A percentile compares a stretch with the other conserved stretches of the same genome.
phyloP scores from a whole-genome alignment of 2,113 vertebrate species.

The Scatophagus argus region DNA sequence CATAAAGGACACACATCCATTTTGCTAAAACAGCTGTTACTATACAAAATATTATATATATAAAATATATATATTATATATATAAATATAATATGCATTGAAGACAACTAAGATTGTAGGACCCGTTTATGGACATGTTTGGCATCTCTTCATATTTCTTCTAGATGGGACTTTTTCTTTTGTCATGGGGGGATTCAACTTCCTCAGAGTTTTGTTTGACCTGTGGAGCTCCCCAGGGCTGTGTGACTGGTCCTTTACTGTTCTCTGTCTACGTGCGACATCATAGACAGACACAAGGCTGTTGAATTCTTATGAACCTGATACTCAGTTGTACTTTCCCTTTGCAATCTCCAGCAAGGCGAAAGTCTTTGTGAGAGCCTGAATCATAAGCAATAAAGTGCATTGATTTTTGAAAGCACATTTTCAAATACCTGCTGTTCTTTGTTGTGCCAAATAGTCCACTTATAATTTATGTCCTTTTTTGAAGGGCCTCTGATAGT shows the following conservation, averaged over 20 bases:
- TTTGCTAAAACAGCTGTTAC: too few relatives aligned
- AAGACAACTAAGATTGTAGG: not conserved
- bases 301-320: not conserved
- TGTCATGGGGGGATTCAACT: not conserved
- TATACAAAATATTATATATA: not conserved
- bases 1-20: not conserved
- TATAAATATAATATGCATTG: not conserved
- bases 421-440: not conserved
- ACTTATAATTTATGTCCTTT: not conserved
- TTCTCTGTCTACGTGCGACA: not conserved
- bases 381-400: not conserved
- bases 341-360: not conserved
- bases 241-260: not conserved
- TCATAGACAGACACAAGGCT: not conserved
- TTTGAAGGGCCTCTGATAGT: not conserved
- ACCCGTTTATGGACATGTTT: not conserved
- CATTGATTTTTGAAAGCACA: not conserved
- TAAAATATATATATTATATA: not conserved
- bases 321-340: not conserved
- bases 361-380: not conserved
- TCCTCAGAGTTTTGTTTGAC: not conserved
- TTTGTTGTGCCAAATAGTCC: not conserved
- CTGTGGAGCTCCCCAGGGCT: not conserved
- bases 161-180: not conserved
- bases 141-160: not conserved